phyloP scores from a whole-genome alignment of 2,797 vertebrate genomes.

The Denticeps clupeoides region DNA sequence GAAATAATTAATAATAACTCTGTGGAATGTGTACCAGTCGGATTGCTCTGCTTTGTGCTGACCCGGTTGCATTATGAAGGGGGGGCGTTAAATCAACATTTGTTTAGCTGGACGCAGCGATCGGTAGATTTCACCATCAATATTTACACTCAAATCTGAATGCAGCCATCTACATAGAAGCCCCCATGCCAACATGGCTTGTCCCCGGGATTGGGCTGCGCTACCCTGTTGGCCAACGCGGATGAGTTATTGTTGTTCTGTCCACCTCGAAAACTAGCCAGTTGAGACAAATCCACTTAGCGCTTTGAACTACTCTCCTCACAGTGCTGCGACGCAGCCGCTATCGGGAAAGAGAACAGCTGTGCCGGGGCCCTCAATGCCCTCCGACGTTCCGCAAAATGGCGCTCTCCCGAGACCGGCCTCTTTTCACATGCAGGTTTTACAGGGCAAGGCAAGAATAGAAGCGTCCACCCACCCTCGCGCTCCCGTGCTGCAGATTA shows the following conservation, averaged over 20 bases:
- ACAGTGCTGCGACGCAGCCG: too few relatives aligned
- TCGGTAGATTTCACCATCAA: constrained; percentile 48
- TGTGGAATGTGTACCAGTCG: too few relatives aligned
- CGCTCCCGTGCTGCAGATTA: constrained; percentile 77
- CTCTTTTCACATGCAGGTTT: constrained; percentile 76
- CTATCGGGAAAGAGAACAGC: too few relatives aligned
- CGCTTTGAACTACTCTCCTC: constrained; percentile 42
- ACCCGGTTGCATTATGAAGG: constrained; percentile 16
- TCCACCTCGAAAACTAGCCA: constrained; percentile 22
- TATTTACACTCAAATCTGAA: constrained; percentile 53
- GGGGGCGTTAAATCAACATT: constrained; percentile 35
- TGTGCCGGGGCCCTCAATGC: neutral
- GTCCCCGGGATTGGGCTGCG: constrained; percentile 11
- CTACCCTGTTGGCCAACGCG: constrained; percentile 1
- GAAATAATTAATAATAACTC: too few relatives aligned
- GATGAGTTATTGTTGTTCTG: constrained; percentile 16
- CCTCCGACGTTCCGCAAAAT: constrained; percentile 42
- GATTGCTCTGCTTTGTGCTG: too few relatives aligned
- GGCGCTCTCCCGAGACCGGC: constrained; percentile 78
- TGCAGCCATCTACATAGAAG: constrained; percentile 50
- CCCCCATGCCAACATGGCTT: constrained; percentile 47
- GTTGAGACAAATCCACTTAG: constrained; percentile 43
- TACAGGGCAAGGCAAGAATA: constrained; percentile 60
- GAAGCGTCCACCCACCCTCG: constrained; percentile 75
- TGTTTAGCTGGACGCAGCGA: constrained; percentile 48